phyloP scores from a whole-genome alignment of 2,797 vertebrate genomes.

The Pangasius djambal region DNA sequence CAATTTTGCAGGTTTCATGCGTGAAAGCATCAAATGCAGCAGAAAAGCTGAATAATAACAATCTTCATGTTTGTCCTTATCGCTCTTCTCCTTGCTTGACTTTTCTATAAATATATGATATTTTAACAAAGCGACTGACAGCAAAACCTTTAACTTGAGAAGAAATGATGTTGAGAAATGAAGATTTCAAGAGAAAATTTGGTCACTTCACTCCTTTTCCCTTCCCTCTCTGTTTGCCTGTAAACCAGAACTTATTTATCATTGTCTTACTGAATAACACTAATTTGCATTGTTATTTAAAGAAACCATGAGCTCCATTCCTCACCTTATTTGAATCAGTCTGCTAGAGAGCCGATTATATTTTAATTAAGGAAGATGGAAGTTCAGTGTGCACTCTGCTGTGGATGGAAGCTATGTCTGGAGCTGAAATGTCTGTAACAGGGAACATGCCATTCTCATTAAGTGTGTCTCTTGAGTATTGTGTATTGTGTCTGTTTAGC shows the following conservation, averaged over 20 bases:
- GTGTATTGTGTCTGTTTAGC: constrained; percentile 46
- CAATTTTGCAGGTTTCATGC: neutral
- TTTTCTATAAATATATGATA: neutral
- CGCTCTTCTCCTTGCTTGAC: neutral
- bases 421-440: constrained; percentile 42
- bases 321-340: constrained; percentile 8
- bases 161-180: neutral
- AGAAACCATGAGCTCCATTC: constrained; percentile 34
- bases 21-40: neutral
- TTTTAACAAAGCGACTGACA: neutral
- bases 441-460: constrained; percentile 55
- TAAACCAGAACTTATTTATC: constrained; percentile 7
- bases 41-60: neutral
- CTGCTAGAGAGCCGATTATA: constrained; percentile 51
- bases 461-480: constrained; percentile 50
- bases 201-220: neutral
- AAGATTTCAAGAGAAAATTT: constrained; percentile 8
- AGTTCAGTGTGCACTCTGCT: constrained; percentile 42
- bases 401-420: constrained; percentile 41
- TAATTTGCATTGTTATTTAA: constrained; percentile 52
- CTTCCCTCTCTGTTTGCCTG: constrained; percentile 6
- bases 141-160: neutral
- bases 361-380: constrained; percentile 62
- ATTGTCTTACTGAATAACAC: constrained; percentile 33
- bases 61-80: neutral